Evolutionary conservation across 2,113 vertebrate genomes (phyloP).

Genomic region (Propithecus coquereli): DNA sequence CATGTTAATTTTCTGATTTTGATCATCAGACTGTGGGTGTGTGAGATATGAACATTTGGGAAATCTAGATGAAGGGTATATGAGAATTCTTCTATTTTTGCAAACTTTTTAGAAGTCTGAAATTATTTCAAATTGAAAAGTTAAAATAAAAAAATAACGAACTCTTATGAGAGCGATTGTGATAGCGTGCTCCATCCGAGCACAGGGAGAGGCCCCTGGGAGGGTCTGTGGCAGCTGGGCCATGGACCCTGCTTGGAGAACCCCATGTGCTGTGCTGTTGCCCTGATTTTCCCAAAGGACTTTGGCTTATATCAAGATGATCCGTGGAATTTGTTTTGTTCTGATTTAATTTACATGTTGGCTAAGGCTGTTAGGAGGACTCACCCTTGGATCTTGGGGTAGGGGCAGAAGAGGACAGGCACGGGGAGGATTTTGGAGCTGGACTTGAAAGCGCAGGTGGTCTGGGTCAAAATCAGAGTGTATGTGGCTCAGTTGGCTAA

Average conservation of each 20-base stretch:
- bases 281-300: not conserved
- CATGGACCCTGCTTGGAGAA: not conserved
- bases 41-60: not conserved
- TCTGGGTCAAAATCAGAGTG: not conserved
- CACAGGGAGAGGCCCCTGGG: rapidly evolving
- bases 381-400: not conserved
- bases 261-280: not conserved
- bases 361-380: not conserved
- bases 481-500: not conserved
- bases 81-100: not conserved
- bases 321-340: not conserved
- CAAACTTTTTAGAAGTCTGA: not conserved
- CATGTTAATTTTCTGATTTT: not conserved
- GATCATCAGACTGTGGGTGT: not conserved
- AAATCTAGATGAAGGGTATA: not conserved
- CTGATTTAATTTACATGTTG: not conserved
- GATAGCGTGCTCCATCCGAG: rapidly evolving
- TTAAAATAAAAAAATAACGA: not conserved
- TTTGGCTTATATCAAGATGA: not conserved
- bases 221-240: not conserved
- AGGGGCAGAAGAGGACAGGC: not conserved
- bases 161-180: rapidly evolving
- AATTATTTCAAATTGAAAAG: not conserved
- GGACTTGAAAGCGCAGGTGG: not conserved
- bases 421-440: not conserved